These are phyloP conservation scores for Polylopha cassiicola DNA, from an alignment of 2,888 invertebrate genomes.

Conservation along the genomic window DNA sequence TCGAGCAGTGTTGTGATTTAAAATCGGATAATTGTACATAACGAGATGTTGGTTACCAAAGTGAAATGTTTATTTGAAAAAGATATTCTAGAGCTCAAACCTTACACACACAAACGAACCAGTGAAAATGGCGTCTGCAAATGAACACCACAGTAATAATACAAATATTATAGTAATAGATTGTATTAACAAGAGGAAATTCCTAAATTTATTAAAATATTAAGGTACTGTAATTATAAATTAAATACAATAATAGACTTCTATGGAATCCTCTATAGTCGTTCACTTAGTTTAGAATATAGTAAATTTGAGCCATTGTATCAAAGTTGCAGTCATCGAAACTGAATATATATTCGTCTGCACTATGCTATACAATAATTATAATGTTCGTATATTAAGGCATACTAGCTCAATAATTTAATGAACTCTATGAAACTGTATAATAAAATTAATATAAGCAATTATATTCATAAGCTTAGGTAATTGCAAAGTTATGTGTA, in stretches of 20 bases:
- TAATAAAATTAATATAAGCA: slow-evolving; percentile 56
- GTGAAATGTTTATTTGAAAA: too few species aligned
- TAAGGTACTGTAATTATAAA: slow-evolving; percentile 49
- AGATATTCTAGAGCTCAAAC: too few species aligned
- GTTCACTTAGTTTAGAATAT: slow-evolving; percentile 34
- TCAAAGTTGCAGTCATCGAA: neutral
- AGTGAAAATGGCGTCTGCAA: slow-evolving; percentile 68
- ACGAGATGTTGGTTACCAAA: slow-evolving; percentile 15
- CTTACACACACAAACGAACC: slow-evolving; percentile 38
- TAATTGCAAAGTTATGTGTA: slow-evolving; percentile 27
- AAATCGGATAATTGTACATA: slow-evolving; percentile 11
- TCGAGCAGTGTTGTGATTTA: slow-evolving; percentile 28
- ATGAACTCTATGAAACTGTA: slow-evolving; percentile 55
- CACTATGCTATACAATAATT: slow-evolving; percentile 55
- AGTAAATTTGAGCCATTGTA: too few species aligned
- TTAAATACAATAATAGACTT: slow-evolving; percentile 68
- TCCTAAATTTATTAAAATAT: slow-evolving; percentile 60
- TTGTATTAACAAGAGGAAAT: slow-evolving; percentile 51
- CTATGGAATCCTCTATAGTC: slow-evolving; percentile 47
- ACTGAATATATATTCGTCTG: slow-evolving; percentile 33
- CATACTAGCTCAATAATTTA: slow-evolving; percentile 71
- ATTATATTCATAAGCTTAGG: slow-evolving; percentile 42
- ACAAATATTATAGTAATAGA: slow-evolving; percentile 61
- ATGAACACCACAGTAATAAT: slow-evolving; percentile 73
- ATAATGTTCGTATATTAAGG: slow-evolving; percentile 43